Evolutionary conservation across 2,888 invertebrate species (phyloP), one percentile per base, ranked within the genome.

Genomic region (Scaptomyza tumidula): DNA sequence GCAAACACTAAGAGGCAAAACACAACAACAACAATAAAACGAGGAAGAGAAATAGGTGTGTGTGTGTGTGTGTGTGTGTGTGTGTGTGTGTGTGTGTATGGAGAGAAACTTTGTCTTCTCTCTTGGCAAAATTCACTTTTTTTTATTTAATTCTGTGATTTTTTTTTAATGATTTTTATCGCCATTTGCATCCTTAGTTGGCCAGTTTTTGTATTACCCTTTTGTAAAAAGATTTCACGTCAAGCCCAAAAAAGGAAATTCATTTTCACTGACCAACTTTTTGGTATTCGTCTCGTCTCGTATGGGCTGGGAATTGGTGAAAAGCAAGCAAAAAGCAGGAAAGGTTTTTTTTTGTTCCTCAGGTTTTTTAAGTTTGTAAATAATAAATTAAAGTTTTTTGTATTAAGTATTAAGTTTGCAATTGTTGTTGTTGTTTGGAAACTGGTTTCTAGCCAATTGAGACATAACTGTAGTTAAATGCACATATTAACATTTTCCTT

Each of bases 401-500:
- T 58, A 62, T 77, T 56, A 76, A 76, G 65, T 77, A 73, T 69
- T 74, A 64, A 59, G 61, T 62, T 11, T 11, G 35, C 35, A 13
- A 3, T 14, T 39, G 39, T 9, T 39, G 41, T 60, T 60, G 67
- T 55, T 54, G 66, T 43, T 49, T 35, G 24, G 52, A 5, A 84
- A 84, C 86, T 66, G 70, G 76, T 84, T 83, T 71, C 10, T 13
- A 62, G 59, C 57, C 81, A 86, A 86, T 83, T 83, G 84, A 86
- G 86, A 84, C 86, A 80, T 74, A 83, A 71, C 84, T 76, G 80
- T 86, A 70, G 82, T 62, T 73, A 69, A 78, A 76, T 80, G 67
- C 67, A 76, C 67, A 76, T 61, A 78, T 83, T 86, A 86, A 83
- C 80, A 83, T 83, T 83, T 83, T 86, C 72, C 81, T 69, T 84